Conservation (phyloP, 2,888 invertebrate species). For the Theodoxus fluviatilis region DNA sequence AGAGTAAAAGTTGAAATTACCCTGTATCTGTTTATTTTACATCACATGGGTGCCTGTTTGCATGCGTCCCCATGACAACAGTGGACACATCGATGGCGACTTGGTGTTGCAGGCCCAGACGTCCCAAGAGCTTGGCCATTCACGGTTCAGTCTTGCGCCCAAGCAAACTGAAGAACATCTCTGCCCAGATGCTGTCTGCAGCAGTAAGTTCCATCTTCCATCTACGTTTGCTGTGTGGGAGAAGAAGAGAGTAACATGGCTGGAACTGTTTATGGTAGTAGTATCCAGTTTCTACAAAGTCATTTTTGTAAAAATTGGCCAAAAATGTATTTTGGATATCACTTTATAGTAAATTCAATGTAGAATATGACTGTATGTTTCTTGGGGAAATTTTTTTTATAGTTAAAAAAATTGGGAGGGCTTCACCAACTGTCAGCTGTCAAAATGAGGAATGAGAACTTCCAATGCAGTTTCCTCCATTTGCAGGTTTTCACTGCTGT, state of each 20-base stretch:
- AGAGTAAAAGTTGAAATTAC: no score
- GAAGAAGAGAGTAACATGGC: not conserved
- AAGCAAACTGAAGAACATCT: constrained; percentile 84
- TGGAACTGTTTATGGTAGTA: not conserved
- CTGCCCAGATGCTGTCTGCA: constrained; percentile 86
- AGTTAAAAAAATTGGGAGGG: no score
- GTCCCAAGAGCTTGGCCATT: constrained; percentile 45
- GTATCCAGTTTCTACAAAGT: not conserved
- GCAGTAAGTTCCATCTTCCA: constrained; percentile 76
- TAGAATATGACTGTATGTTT: not conserved
- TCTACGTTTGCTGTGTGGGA: no score
- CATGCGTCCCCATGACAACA: not conserved
- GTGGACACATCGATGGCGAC: not conserved
- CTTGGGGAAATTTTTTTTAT: not conserved
- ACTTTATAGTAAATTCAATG: not conserved
- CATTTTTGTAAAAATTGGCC: no score
- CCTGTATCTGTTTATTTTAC: no score
- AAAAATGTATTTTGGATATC: not conserved
- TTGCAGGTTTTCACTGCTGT: no score
- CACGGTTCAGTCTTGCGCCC: constrained; percentile 74
- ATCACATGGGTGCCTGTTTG: not conserved
- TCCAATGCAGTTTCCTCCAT: no score
- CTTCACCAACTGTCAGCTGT: no score
- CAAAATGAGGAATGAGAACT: no score
- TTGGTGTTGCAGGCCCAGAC: no score